Conservation (phyloP, 2,113 vertebrate genomes). For the Solenodon paradoxus region DNA sequence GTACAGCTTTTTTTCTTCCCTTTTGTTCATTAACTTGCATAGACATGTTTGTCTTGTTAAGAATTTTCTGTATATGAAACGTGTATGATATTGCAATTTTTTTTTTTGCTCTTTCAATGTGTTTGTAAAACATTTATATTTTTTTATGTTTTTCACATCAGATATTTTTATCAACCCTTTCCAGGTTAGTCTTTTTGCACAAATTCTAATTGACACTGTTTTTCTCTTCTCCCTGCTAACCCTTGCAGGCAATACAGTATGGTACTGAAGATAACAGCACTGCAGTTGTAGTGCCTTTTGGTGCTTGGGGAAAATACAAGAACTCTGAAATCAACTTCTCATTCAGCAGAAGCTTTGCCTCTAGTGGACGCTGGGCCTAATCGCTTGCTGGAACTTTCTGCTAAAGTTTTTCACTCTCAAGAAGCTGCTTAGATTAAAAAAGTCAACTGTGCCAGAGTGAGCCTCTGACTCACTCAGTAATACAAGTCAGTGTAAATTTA, state of each 20-base stretch:
- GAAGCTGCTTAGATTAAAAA: constrained; percentile 22
- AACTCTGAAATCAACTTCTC: constrained; percentile 90
- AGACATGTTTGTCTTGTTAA: neutral
- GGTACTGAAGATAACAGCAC: constrained; percentile 98
- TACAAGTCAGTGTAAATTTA: neutral
- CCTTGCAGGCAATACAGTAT: constrained; percentile 90
- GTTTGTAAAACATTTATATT: neutral
- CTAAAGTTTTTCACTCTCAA: constrained; percentile 65
- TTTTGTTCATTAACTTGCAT: neutral
- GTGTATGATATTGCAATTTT: neutral
- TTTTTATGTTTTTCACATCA: neutral
- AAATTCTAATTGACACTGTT: neutral
- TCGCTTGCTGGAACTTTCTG: neutral
- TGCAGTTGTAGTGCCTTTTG: constrained; percentile 93
- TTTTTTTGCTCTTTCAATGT: neutral
- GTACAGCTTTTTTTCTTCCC: too few species aligned
- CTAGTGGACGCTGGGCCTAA: constrained; percentile 96
- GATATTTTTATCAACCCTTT: neutral
- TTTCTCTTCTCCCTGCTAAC: constrained; percentile 33
- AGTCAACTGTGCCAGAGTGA: neutral
- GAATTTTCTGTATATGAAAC: too few species aligned
- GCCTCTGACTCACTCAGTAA: neutral
- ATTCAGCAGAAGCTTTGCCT: constrained; percentile 96
- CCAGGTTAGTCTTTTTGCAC: neutral
- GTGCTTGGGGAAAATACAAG: constrained; percentile 96